Base-by-base conservation (phyloP, 2,888 invertebrate genomes). In the Encarsia formosa region DNA sequence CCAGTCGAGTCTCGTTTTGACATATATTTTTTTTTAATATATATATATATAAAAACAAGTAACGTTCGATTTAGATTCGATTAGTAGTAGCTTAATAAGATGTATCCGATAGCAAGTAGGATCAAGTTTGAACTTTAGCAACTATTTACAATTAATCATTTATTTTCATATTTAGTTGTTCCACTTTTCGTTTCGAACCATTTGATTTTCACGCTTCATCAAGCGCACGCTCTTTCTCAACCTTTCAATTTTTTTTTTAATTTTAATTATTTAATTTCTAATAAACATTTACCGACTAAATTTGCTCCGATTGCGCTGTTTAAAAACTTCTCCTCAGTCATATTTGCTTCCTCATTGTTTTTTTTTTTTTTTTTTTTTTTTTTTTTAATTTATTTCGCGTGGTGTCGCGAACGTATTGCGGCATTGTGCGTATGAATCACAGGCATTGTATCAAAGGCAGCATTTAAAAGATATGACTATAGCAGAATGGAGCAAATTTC, bases 51-150 rank as follows among this genome's bases (percentile, higher is more conserved):
- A 65, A 67, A 66, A 68, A 69, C 68, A 68, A 69, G 61, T 61
- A 69, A 69, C 62, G 61, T 62, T 62, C 57, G 58, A 63, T 67
- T 65, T 64, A 66, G 62, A 65, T 65, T 65, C 59, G 61, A 64
- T 65, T 62, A 69, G 49, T 54, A 50, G 65, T 63, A 63, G 63
- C 61, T 67, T 66, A 62, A 63, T 61, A 59, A 58, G 59, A 54
- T 65, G 62, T 63, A 64, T 62, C 64, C 63, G 61, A 65, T 67
- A 70, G 62, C 65, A 67, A 68, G 43, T 69, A 71, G 68, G 68
- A 72, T 70, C 71, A 71, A 67, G 65, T 67, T 71, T 69, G 64
- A 70, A 71, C 66, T 70, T 64, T 63, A 67, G 67, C 67, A 66
- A 67, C 67, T 71, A 71, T 70, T 65, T 73, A 73, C 73, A 73